Base-by-base conservation (phyloP, 2,888 invertebrate genomes). In the Corbicula japonica region DNA sequence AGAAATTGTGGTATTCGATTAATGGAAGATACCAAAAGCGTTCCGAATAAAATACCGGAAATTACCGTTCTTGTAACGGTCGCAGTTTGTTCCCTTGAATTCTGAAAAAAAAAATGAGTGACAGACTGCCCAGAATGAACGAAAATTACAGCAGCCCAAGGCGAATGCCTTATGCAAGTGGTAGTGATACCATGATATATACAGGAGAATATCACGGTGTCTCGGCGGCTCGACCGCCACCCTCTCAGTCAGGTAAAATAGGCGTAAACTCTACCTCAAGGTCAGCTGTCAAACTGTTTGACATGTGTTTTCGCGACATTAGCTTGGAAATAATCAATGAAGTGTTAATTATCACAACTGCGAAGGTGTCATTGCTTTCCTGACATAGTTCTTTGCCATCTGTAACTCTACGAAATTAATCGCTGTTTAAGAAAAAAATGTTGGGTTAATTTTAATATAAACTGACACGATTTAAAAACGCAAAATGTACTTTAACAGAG, bases 51-150 rank as follows among this genome's bases (percentile, higher is more conserved):
- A 26, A 6, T 10, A 41, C 46, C 61, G 28, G 41, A 35, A 28
- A 41, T 21, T 23, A 41, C 15, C 12, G 15, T 32, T n/a, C 3
- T 3, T 50, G n/a, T 10, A 50, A 50, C 5, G 2, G 1, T 15
- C 1, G 18, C 5, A 54, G 54, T 66, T 56, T 23, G 2, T 28
- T 68, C 68, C 68, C 68, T 41, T 56, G 54, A 35, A 38, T 62
- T 30, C n/a, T n/a, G n/a, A n/a, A n/a, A n/a, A 52, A 5, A 26
- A 70, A 70, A 61, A 74, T 74, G 70, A 52, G 76, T 58, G 76
- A 76, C 63, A 65, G 63, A 32, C 35, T 70, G 34, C 50, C 62
- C 12, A 41, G 54, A 50, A 58, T 46, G 41, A 50, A 61, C 46
- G 70, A 61, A 52, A 38, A 35, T 34, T 70, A 52, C 30, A 21